Conservation (phyloP, 1,140 invertebrate genomes). For the Anastrepha obliqua region DNA sequence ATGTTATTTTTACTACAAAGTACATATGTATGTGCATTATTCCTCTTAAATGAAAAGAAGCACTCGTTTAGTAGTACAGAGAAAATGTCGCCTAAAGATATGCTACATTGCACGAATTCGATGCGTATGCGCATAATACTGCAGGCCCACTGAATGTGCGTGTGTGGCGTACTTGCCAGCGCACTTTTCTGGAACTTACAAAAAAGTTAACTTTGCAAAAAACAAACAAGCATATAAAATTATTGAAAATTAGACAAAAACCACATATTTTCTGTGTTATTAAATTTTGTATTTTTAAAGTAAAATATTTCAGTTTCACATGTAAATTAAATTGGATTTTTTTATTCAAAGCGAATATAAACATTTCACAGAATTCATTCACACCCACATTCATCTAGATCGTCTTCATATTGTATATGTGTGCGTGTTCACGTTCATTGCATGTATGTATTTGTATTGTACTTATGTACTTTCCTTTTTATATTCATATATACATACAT, state of each 20-base stretch:
- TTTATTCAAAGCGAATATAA: no score
- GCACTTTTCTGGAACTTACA: no score
- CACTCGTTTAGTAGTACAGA: not conserved
- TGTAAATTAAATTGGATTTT: no score
- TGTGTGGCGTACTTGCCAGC: no score
- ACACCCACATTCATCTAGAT: not conserved
- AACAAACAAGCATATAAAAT: not conserved
- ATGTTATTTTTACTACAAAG: not conserved
- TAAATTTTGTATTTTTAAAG: not conserved
- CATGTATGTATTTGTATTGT: slow-evolving; percentile 42
- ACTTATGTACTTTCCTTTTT: not conserved
- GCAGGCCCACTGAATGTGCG: no score
- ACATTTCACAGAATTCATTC: not conserved
- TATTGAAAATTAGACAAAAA: not conserved
- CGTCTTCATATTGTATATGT: slow-evolving; percentile 45
- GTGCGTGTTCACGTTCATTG: slow-evolving; percentile 41
- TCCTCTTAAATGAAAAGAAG: no score
- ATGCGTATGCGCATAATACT: no score
- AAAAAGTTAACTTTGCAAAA: not conserved
- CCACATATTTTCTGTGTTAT: not conserved
- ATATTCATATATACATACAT: slow-evolving; percentile 53
- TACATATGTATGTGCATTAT: not conserved
- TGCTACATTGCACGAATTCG: not conserved
- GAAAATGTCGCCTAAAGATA: not conserved
- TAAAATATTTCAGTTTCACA: not conserved